Base-by-base conservation (phyloP, 1,140 invertebrate genomes). In the Ostrea edulis region DNA sequence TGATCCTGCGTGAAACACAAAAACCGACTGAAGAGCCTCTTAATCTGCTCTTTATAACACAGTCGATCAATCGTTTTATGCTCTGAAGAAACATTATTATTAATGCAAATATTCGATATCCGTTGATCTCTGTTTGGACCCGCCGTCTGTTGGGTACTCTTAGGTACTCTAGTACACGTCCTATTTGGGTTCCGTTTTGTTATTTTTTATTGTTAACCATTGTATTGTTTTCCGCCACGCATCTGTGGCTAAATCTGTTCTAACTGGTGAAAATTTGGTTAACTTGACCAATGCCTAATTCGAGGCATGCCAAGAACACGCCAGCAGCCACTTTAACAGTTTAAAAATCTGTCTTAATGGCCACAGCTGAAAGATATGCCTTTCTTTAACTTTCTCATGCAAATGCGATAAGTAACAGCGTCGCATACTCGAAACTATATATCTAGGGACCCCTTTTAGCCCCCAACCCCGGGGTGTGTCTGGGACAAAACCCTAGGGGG, bases 1-100 rank as follows among this genome's bases (percentile, higher is more conserved):
- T 71, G 68, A 71, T 71, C 7, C 22, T 8, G 8, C 11, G 22
- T 29, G 14, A 29, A 71, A 71, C 68, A 71, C 68, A 71, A 71
- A 58, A 71, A 71, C 68, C 68, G 22, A 71, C 68, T 29, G 22
- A 71, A 71, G 68, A 29, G 29, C 22, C 68, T 71, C 68, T 71
- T 71, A 71, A 71, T 25, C 29, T 11, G 22, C n/a, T 11, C 68
- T 71, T 11, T 29, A 71, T 71, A 71, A 71, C 14, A 2, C n/a
- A 29, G 68, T 71, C 29, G 68, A 71, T 71, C 68, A 71, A 71
- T 71, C 68, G 22, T 22, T 71, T 71, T 71, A 71, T 71, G 68
- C 25, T 58, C 9, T 71, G 22, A 25, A 71, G 68, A 71, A 71
- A 35, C 25, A 71, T 35, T 25, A 71, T 71, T 71, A 35, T 71